Evolutionary conservation across 2,888 invertebrate species (phyloP), one percentile per base, ranked within the genome.

Genomic region (Phlogophora meticulosa): DNA sequence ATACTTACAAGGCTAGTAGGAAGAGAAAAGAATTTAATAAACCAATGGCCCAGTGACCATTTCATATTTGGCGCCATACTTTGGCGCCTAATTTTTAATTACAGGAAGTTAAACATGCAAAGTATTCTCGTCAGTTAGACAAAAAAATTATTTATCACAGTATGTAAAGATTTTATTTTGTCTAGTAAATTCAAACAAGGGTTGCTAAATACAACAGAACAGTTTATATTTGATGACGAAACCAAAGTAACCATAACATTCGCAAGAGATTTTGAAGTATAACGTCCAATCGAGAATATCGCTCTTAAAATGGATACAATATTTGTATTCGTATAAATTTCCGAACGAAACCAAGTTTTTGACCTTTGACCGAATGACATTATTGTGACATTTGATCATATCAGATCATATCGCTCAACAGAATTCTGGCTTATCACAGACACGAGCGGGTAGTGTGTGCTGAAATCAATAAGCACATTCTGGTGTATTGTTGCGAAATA

Each of bases 341-440:
- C 81, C 46, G 88, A 89, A 88, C 87, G 87, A 78, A 80, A 34
- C n/a, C 20, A 71, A 53, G 34, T 80, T 62, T 81, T 82, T 85
- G 85, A 88, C 86, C 88, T 88, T 90, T 89, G 88, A 82, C 82
- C 87, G 72, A 78, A 72, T 90, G 90, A 88, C 90, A 89, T 85
- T 87, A 84, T 77, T 82, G 64, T 87, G 89, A 88, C 89, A 88
- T 86, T 83, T 80, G 62, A 43, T 64, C 46, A 28, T n/a, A n/a
- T 28, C 28, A 28, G 28, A 28, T 28, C 28, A 28, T 4, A 28
- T 28, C n/a, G n/a, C n/a, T n/a, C 28, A 71, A 61, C 42, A 43
- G 38, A 32, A 66, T 63, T 79, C 63, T 80, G 61, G 69, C 55
- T 62, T 60, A 59, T 42, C 42, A 60, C 69, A 43, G 52, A 38